Evolutionary conservation across 2,888 invertebrate genomes (phyloP), one percentile per base, ranked within the genome.

Genomic region (Coremacera marginata): DNA sequence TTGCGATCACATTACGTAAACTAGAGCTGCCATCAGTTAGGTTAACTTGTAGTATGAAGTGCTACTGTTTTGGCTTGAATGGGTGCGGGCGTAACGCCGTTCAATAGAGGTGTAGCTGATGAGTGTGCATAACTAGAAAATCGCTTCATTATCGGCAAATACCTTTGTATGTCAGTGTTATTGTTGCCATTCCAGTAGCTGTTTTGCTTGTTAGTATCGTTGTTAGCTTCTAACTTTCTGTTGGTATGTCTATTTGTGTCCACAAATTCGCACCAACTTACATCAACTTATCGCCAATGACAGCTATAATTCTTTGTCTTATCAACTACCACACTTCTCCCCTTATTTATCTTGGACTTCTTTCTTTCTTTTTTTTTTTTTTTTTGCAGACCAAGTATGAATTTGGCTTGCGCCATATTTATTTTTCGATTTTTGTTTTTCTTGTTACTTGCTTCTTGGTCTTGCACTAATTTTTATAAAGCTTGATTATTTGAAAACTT

Each of bases 1-100:
- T 86, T 85, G 86, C 84, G 86, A 86, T 85, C 86, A 85, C 84
- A 84, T 85, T 85, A 86, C 85, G 84, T 83, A 86, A 86, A 84
- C 85, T 82, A 84, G 83, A 85, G 85, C 83, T 86, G 85, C 83
- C 86, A 85, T 84, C 85, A 86, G 74, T 76, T 70, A 73, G 44
- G 71, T 62, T 19, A 70, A 60, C 71, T 72, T 65, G 65, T 70
- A 70, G 65, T 70, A 70, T 68, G 71, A 77, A 77, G 70, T 77
- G 74, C 77, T 70, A 60, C 22, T 62, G 62, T 34, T 60, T 62
- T 49, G 34, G 49, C 44, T 44, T 67, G 31, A 34, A 63, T 52
- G 70, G 57, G 37, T 74, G 63, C 31, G 60, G 44, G 74, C 51
- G 55, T 55, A 14, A 49, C 44, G 22, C 25, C 44, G 51, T 77